Base-by-base conservation (phyloP, 2,888 invertebrate species). In the Phyto melanocephala region DNA sequence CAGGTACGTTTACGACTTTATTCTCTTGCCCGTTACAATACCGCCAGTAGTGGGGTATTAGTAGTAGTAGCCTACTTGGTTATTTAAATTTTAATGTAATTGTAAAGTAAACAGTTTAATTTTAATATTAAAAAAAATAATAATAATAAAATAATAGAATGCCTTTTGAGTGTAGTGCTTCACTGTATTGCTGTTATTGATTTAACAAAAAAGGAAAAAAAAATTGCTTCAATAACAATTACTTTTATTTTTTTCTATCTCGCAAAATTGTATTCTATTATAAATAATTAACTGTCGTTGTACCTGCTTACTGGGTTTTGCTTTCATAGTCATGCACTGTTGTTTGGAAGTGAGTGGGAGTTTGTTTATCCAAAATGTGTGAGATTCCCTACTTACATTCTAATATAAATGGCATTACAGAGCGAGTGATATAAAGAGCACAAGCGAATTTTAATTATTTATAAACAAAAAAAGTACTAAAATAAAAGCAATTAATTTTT, bases 361-460 rank as follows among this genome's bases (percentile, higher is more conserved):
- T 65, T n/a, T 60, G 65, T 42, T 81, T 70, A 63, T 17, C 45
- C 35, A 70, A 80, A 70, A 80, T 65, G 75, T 80, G 80, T 70
- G 56, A 75, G 75, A 54, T 70, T 70, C 37, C 47, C 47, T 37
- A 74, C 22, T 62, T 62, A 47, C 50, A 7, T 24, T 40, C 11
- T 28, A 5, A 28, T 28, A 6, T 6, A 28, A 33, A 74, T 22
- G 24, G 7, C 22, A 11, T 20, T 40, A 52, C 40, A 72, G 10
- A 37, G 28, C 11, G 60, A 1, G 3, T 0, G 17, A 20, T 28
- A 40, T n/a, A 40, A 22, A 17, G 6, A 45, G 35, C 56, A 47
- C 22, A 24, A 10, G 15, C 5, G 6, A 28, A 28, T 28, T 28
- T 20, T 10, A 20, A 4, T 20, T 22, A 8, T 45, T 28, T 47